These are phyloP conservation scores for Clinocottus analis DNA, from an alignment of 2,113 vertebrate species.

Conservation along the genomic window DNA sequence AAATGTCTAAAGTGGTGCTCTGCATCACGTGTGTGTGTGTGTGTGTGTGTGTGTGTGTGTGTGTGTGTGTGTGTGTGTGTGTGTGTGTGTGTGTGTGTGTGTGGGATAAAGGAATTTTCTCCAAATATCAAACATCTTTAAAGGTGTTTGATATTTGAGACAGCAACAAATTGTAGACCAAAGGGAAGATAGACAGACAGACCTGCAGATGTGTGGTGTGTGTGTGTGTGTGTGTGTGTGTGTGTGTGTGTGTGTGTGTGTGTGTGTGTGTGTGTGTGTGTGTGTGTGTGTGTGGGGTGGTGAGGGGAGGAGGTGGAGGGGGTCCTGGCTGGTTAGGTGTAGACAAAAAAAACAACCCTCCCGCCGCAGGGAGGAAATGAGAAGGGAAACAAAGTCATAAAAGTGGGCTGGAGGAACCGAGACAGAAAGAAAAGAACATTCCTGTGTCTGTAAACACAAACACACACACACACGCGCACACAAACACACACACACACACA, in stretches of 20 bases:
- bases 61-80: conserved; percentile 21
- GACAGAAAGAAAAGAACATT: conserved; percentile 56
- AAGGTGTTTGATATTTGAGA: conserved; percentile 67
- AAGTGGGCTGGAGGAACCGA: conserved; percentile 53
- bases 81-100: conserved; percentile 7
- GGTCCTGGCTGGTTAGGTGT: conserved; percentile 24
- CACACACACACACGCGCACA: conserved; percentile 25
- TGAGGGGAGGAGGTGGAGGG: conserved; percentile 20
- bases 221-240: background rate
- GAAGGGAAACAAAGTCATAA: conserved; percentile 75
- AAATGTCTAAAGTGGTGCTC: too few relatives aligned
- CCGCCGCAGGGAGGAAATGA: conserved; percentile 72
- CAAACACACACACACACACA: conserved; percentile 23
- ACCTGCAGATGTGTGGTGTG: conserved; percentile 31
- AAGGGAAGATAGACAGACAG: conserved; percentile 27
- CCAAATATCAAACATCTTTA: background rate
- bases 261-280: background rate
- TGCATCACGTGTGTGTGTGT: conserved; percentile 24
- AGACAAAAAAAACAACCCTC: conserved; percentile 19
- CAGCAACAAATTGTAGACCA: conserved; percentile 60
- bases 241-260: background rate
- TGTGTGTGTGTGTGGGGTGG: conserved; percentile 9
- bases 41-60: conserved; percentile 6
- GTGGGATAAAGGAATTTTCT: conserved; percentile 24
- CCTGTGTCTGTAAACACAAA: conserved; percentile 26